Evolutionary conservation across 2,113 vertebrate genomes (phyloP), one percentile per base, ranked within the genome.

Genomic region (Megaceryle maxima): DNA sequence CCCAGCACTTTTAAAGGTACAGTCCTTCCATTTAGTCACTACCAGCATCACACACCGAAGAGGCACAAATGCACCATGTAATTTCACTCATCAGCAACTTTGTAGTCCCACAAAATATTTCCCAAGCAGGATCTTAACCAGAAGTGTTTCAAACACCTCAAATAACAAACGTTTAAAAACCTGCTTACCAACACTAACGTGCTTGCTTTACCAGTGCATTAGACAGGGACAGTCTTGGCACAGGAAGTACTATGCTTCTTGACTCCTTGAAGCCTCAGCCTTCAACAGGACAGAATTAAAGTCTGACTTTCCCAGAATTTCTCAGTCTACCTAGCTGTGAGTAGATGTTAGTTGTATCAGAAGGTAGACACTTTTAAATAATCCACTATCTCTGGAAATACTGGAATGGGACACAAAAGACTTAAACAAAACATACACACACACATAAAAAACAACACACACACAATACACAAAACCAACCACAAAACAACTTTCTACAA

Each of bases 111-210:
- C 77, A 62, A 73, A 77, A 9, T 63, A 92, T 53, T 72, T 90
- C 78, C 87, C 83, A 83, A 83, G 89, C 92, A 90, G 79, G 55
- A 88, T 90, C 79, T 76, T 66, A 76, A 73, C 57, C 55, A 85
- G 44, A 74, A 92, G 39, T 14, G 43, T 88, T 96, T 88, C 66
- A 90, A 94, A 90, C 79, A 86, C 55, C 63, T 94, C 83, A 79
- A 84, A 79, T 35, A 85, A 51, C 39, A 92, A 69, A 73, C 21
- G 26, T 87, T 89, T 60, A 56, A 83, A 88, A 95, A 83, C 63
- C 56, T 94, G 93, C 81, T 95, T 43, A 44, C 91, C 81, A 84
- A 75, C 75, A 79, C 86, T 85, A 69, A 59, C 15, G 73, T 43
- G 83, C 75, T 80, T 64, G 75, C 87, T 95, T 66, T 82, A 91